Base-by-base conservation (phyloP, 2,888 invertebrate species). In the Drosophila prostipennis region DNA sequence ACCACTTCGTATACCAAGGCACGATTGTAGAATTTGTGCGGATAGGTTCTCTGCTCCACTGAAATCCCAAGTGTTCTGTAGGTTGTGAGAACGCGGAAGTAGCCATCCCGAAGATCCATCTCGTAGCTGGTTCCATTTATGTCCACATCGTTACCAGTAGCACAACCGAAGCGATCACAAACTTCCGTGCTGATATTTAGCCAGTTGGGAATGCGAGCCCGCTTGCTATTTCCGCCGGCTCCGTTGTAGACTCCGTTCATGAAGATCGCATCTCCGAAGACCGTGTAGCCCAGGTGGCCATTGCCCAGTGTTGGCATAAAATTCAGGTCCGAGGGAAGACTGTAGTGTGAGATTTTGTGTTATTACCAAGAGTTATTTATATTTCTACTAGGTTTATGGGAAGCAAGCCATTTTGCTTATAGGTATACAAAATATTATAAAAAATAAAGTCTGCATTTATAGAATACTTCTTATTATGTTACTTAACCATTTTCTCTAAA, bases 231-330 rank as follows among this genome's bases (percentile, higher is more conserved):
- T 0, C 94, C 94, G 1, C 89, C 91, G 6, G 85, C 89, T 2
- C 94, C 94, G 85, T 93, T 94, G 89, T 94, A 94, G 0, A 94
- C 78, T 0, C 94, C 94, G 72, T 94, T 94, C 91, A 94, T 93
- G 74, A 93, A 94, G 3, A 94, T 93, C 0, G 94, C 93, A 75
- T 94, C 93, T 34, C 94, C 93, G 86, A 93, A 94, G 16, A 94
- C 82, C 19, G 94, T 94, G 8, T 94, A 93, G 0, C 94, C 94
- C 56, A 94, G 77, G 74, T 94, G 94, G 0, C 94, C 94, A 73
- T 94, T 94, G 1, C 94, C 93, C 3, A 94, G 88, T 0, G 94
- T 94, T 6, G 94, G 93, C 94, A 94, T 93, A 76, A 94, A 93
- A 60, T 93, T 93, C 1, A 93, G 90, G 75, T 94, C 93, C 0